A percentile compares a stretch with the other conserved stretches of the same genome.
These are phyloP conservation scores for Diloba caeruleocephala DNA, from an alignment of 2,888 invertebrate genomes.

Conservation along the genomic window DNA sequence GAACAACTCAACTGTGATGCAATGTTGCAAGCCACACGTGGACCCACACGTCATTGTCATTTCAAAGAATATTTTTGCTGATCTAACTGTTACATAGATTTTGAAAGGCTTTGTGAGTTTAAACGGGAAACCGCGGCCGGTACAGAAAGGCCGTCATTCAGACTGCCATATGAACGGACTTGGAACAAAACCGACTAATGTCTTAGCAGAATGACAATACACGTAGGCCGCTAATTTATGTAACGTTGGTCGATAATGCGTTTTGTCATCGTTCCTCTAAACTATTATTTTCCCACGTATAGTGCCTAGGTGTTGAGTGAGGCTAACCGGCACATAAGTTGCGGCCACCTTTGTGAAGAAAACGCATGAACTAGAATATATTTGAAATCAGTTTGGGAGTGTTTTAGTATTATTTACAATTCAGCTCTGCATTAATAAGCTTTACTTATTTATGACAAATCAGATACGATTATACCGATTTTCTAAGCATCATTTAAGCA, in stretches of 20 bases:
- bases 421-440: too few relatives aligned
- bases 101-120: slow-evolving; percentile 17
- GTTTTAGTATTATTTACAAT: too few relatives aligned
- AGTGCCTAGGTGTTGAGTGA: slow-evolving; percentile 23
- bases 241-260: slow-evolving; percentile 57
- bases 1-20: neutral
- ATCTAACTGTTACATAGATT: slow-evolving; percentile 17
- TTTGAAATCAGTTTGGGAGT: too few relatives aligned
- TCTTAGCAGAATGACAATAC: slow-evolving; percentile 43
- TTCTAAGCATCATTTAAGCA: too few relatives aligned
- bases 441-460: too few relatives aligned
- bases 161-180: slow-evolving; percentile 24
- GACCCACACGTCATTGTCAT: slow-evolving; percentile 6
- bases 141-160: slow-evolving; percentile 22
- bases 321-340: slow-evolving; percentile 12
- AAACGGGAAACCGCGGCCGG: slow-evolving; percentile 15
- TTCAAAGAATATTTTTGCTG: slow-evolving; percentile 12
- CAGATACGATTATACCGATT: too few relatives aligned
- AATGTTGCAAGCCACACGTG: slow-evolving; percentile 2
- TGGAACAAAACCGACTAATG: slow-evolving; percentile 32
- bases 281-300: slow-evolving; percentile 60
- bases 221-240: slow-evolving; percentile 59
- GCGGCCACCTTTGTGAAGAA: slow-evolving; percentile 1
- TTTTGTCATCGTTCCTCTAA: slow-evolving; percentile 49
- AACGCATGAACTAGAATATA: neutral